These are phyloP conservation scores for Nansenia antarctica DNA, from an alignment of 2,113 vertebrate genomes.

Conservation along the genomic window DNA sequence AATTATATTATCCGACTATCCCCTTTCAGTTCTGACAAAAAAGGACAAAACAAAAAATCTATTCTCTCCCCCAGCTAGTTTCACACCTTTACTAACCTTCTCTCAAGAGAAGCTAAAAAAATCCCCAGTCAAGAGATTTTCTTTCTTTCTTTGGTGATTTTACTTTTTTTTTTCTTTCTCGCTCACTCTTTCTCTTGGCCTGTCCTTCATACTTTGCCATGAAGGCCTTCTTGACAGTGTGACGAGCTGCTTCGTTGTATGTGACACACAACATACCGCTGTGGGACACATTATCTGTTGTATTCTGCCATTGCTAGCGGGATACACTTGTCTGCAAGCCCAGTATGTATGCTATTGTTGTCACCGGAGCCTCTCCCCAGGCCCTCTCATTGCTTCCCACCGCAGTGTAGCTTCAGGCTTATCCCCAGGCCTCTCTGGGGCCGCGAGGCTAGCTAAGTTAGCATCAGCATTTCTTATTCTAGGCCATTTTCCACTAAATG, in stretches of 20 bases:
- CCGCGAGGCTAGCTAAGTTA: slow-evolving; percentile 57
- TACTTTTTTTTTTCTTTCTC: slow-evolving; percentile 9
- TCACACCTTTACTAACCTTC: slow-evolving; percentile 62
- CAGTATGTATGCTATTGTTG: slow-evolving; percentile 51
- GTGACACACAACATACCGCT: slow-evolving; percentile 48
- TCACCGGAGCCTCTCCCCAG: slow-evolving; percentile 54
- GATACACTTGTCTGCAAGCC: slow-evolving; percentile 56
- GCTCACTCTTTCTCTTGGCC: slow-evolving; percentile 21
- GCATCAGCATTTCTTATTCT: slow-evolving; percentile 57
- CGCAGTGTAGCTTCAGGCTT: slow-evolving; percentile 57
- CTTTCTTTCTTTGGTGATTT: no score
- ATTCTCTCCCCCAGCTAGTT: slow-evolving; percentile 43
- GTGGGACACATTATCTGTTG: slow-evolving; percentile 63
- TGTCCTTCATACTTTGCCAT: slow-evolving; percentile 45
- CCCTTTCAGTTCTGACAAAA: slow-evolving; percentile 53
- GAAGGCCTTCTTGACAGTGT: slow-evolving; percentile 52
- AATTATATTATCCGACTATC: slow-evolving; percentile 66
- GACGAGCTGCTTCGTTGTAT: slow-evolving; percentile 58
- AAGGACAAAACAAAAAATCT: slow-evolving; percentile 43
- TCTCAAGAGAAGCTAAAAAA: slow-evolving; percentile 30
- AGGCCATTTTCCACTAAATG: slow-evolving; percentile 50
- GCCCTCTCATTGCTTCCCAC: slow-evolving; percentile 54
- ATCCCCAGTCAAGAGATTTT: slow-evolving; percentile 48
- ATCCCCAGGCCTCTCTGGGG: slow-evolving; percentile 61
- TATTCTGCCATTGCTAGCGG: slow-evolving; percentile 56